phyloP scores from a whole-genome alignment of 2,113 vertebrate genomes.

The Manacus vitellinus region DNA sequence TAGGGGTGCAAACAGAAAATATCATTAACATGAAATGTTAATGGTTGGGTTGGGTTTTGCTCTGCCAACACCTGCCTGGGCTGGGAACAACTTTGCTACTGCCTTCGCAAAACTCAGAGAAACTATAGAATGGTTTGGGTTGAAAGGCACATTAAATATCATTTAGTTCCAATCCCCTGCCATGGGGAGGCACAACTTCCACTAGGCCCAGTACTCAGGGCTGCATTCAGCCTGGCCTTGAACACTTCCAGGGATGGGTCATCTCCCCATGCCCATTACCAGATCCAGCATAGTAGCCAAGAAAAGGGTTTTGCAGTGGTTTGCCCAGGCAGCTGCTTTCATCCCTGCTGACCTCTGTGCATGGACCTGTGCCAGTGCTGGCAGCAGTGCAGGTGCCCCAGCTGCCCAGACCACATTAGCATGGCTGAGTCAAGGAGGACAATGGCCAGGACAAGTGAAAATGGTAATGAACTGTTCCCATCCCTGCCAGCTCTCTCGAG shows the following conservation, averaged over 20 bases:
- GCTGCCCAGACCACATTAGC: neutral
- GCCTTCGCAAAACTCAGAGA: neutral
- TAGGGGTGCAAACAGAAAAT: neutral
- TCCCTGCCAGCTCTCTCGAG: neutral
- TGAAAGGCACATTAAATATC: neutral
- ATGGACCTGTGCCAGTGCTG: accelerated
- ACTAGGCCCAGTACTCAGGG: neutral
- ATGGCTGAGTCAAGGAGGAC: neutral
- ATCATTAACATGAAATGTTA: neutral
- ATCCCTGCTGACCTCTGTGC: neutral
- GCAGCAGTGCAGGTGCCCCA: neutral
- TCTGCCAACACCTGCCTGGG: neutral
- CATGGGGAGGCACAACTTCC: neutral
- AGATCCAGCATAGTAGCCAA: accelerated
- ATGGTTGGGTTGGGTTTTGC: neutral
- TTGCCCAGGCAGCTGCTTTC: neutral
- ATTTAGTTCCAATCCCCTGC: neutral
- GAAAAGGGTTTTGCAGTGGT: neutral
- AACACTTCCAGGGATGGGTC: neutral
- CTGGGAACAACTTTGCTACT: neutral
- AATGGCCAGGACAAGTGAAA: neutral
- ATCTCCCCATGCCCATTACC: neutral
- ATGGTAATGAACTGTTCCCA: neutral
- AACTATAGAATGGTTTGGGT: neutral
- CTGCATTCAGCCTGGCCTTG: neutral